phyloP scores from a whole-genome alignment of 2,888 invertebrate genomes.

The Barypeithes pellucidus region DNA sequence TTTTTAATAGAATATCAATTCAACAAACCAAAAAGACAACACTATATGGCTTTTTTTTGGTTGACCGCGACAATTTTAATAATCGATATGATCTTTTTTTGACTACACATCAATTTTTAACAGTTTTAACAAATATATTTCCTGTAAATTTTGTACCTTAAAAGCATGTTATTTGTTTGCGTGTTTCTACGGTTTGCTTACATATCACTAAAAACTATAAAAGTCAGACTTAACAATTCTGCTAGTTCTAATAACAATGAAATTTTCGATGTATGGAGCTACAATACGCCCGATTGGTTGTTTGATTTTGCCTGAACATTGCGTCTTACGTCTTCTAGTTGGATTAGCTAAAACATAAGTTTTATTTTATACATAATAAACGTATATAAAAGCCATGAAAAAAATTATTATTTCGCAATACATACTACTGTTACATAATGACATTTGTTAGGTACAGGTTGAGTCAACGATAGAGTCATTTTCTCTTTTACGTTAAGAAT shows the following conservation, averaged over 20 bases:
- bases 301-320: slow-evolving; percentile 57
- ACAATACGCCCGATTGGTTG: slow-evolving; percentile 65
- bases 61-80: background rate
- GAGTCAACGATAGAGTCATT: too few species aligned
- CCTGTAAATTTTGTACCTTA: slow-evolving; percentile 40
- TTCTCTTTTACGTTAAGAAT: too few species aligned
- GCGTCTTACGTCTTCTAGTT: slow-evolving; percentile 77
- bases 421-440: too few species aligned
- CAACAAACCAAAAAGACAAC: too few species aligned
- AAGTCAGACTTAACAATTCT: slow-evolving; percentile 44
- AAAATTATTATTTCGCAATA: too few species aligned
- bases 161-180: slow-evolving; percentile 20
- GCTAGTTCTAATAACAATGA: slow-evolving; percentile 32
- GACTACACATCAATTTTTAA: slow-evolving; percentile 2
- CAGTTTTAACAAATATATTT: background rate
- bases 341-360: slow-evolving; percentile 74
- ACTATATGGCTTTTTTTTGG: background rate
- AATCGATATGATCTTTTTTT: slow-evolving; percentile 7
- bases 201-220: slow-evolving; percentile 39
- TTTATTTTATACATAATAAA: too few species aligned
- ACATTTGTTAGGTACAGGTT: too few species aligned
- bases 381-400: too few species aligned
- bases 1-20: too few species aligned
- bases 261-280: slow-evolving; percentile 55
- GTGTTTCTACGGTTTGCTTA: slow-evolving; percentile 13